Base-by-base conservation (phyloP, 1,140 invertebrate species). In the Piezodorus guildinii region DNA sequence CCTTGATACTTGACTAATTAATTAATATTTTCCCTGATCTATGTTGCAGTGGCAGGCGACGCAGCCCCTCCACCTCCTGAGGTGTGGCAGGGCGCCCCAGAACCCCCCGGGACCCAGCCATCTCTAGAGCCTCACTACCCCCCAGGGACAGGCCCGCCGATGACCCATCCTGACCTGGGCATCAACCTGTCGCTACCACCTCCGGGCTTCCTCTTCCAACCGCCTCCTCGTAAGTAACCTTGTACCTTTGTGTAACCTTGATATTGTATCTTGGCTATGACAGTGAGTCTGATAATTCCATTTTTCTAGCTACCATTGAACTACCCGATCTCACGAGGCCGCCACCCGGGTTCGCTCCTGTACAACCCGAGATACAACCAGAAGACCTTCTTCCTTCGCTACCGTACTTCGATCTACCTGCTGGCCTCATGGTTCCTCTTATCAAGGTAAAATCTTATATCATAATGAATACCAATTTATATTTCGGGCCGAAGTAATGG, bases 351-450 rank as follows among this genome's bases (percentile, higher is more conserved):
- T 71, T 75, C 70, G 75, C 76, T 73, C 74, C 74, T 10, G 72
- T 74, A 9, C 66, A 76, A 71, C 66, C 74, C 69, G 70, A 77
- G 66, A 66, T 73, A 64, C 66, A 73, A 12, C 72, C 80, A 60
- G 86, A 90, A 68, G 87, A 91, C 68, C 75, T 91, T 60, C 83
- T 94, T 75, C 94, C 94, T 15, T 87, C 88, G 62, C 86, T 94
- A 67, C 94, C 94, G 58, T 98, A 98, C 74, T 98, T 89, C 74
- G 95, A 98, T 73, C 78, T 98, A 61, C 96, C 96, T 16, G 94
- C 94, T 67, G 94, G 93, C 60, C 77, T 98, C 0, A 96, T 97
- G 86, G 91, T 94, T 39, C 91, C 93, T 14, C 77, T 96, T 10
- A 90, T 98, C 62, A 92, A 91, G 80, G 85, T 89, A 64, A 75